Evolutionary conservation across 2,113 vertebrate species (phyloP), one percentile per base, ranked within the genome.

Genomic region (Gopherus flavomarginatus): DNA sequence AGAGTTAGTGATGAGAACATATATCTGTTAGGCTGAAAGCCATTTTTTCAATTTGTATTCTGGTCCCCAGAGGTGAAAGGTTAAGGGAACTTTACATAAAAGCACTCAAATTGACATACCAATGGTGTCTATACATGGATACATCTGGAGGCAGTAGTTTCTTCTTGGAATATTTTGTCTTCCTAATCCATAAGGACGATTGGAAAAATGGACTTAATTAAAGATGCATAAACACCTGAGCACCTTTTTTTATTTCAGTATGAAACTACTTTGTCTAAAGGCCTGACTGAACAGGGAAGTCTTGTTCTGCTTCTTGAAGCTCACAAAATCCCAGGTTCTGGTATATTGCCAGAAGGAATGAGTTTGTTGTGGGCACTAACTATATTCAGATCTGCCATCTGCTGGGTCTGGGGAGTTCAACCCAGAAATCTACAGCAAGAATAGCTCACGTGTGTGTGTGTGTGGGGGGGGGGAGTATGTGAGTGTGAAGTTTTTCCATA

Each of bases 1-100:
- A 92, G 95, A 98, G 97, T 97, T 98, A 97, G 87, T 82, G 77
- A 93, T 95, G 92, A 96, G 89, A 93, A 93, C 95, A 95, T 97
- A 95, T 97, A 86, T 97, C 97, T 96, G 87, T 77, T 93, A 69
- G 87, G 87, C 96, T 98, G 94, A 97, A 95, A 96, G 59, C 92
- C 93, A 94, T 90, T 89, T 96, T 96, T 96, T 91, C 62, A 79
- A 93, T 97, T 97, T 96, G 95, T 57, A 19, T 97, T 93, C 95
- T 90, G 49, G 59, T 96, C 96, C 89, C 79, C 91, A 75, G 93
- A 96, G 89, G 96, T 96, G 93, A 97, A 97, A 97, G 93, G 92
- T 81, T 94, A n/a, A n/a, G 95, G 52, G 90, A 89, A 92, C 95
- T 95, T 90, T 95, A 92, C 85, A 95, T 94, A 83, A 94, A 88